Percentiles rank a stretch among this genome's conserved stretches.
phyloP scores from a whole-genome alignment of 1,140 invertebrate species.

The Zaprionus gabonicus region DNA sequence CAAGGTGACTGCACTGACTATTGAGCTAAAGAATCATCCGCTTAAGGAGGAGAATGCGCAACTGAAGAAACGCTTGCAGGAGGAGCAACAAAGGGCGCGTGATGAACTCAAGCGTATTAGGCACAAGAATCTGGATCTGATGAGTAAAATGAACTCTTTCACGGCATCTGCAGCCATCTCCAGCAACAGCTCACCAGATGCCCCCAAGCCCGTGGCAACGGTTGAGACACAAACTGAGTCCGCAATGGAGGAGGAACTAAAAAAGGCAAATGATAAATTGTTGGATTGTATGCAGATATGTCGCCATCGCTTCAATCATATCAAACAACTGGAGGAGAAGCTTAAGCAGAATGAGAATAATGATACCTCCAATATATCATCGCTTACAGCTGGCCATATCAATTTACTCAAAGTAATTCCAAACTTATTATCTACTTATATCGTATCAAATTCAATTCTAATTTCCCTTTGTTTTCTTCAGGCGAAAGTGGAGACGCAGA shows the following conservation, averaged over 20 bases:
- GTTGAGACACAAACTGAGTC: constrained; percentile 60
- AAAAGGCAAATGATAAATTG: constrained; percentile 44
- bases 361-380: constrained; percentile 50
- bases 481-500: constrained; percentile 49
- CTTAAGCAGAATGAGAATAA: constrained; percentile 57
- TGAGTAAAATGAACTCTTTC: constrained; percentile 31
- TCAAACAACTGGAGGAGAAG: constrained; percentile 51
- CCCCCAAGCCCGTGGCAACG: not conserved
- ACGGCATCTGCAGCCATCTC: constrained; percentile 17
- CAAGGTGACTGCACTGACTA: constrained; percentile 60
- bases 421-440: not conserved
- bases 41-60: constrained; percentile 66
- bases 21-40: constrained; percentile 68
- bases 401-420: constrained; percentile 50
- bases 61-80: constrained; percentile 59
- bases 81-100: constrained; percentile 58
- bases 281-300: constrained; percentile 46
- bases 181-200: not conserved
- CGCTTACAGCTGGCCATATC: constrained; percentile 54
- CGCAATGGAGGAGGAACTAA: constrained; percentile 35
- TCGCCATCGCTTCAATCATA: constrained; percentile 53
- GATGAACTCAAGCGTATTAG: constrained; percentile 60
- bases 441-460: not conserved
- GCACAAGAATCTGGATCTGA: constrained; percentile 56
- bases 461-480: constrained; percentile 19